Conservation (phyloP, 37 sponge, comb jelly and placozoan species). For the Oscarella lobularis region DNA sequence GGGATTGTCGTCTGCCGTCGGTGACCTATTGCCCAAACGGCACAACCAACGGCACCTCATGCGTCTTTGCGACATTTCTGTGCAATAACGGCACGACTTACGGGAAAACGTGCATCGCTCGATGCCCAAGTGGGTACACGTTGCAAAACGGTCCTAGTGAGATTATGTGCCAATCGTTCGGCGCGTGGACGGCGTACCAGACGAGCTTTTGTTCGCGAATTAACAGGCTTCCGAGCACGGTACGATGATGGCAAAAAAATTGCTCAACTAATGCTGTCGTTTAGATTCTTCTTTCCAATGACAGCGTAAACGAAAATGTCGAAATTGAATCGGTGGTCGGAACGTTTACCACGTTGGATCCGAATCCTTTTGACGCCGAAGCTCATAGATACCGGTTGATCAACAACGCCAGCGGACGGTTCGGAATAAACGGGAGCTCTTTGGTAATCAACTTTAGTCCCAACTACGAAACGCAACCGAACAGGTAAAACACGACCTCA, state of each 20-base stretch:
- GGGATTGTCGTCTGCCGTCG: not conserved
- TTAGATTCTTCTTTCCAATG: not conserved
- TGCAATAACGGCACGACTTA: not conserved
- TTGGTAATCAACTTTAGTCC: not conserved
- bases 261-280: not conserved
- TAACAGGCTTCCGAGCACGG: not conserved
- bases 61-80: not conserved
- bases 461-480: conserved; percentile 6
- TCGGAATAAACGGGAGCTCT: not conserved
- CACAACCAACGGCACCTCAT: not conserved
- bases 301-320: not conserved
- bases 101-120: not conserved
- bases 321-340: not conserved
- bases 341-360: conserved; percentile 1
- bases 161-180: not conserved
- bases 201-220: not conserved
- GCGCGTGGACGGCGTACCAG: not conserved
- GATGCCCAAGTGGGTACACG: not conserved
- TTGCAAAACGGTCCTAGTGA: not conserved
- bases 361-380: not conserved
- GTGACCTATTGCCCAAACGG: conserved; percentile 4
- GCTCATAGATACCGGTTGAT: not conserved
- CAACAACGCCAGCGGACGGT: not conserved
- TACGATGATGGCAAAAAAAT: not conserved
- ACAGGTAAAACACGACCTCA: not conserved